Evolutionary conservation across 92 coral and sea anemone species (phyloP).

Genomic region (Galaxea fascicularis): DNA sequence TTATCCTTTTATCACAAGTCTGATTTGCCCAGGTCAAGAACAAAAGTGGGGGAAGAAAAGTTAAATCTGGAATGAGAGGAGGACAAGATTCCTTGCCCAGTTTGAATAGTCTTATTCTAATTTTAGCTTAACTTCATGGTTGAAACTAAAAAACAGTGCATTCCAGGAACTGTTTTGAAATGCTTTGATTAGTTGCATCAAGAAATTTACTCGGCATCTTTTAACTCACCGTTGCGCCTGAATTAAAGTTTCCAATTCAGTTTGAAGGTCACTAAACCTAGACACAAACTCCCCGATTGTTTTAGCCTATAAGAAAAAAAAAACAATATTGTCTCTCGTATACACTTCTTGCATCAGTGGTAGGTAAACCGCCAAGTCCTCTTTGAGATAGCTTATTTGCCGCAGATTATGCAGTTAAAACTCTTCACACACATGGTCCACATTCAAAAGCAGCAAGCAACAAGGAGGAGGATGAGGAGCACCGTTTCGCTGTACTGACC

Average conservation of each 20-base stretch:
- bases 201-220: neutral
- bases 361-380: too few species aligned
- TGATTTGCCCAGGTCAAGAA: neutral
- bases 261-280: conserved; percentile 83
- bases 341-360: too few species aligned
- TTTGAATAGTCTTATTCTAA: neutral
- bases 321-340: too few species aligned
- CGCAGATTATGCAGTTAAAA: too few species aligned
- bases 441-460: too few species aligned
- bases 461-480: too few species aligned
- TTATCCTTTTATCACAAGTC: neutral
- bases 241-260: conserved; percentile 79
- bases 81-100: too few species aligned
- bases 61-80: neutral
- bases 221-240: conserved; percentile 77
- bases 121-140: too few species aligned
- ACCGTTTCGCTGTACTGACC: too few species aligned
- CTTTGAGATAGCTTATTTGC: too few species aligned
- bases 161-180: too few species aligned
- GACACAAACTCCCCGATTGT: conserved; percentile 95
- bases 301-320: conserved; percentile 64
- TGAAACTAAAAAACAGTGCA: neutral
- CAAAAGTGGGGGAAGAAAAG: neutral
- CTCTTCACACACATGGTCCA: too few species aligned
- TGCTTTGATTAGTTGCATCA: neutral